Conservation (phyloP, 2,113 vertebrate genomes). For the Tauraco erythrolophus region DNA sequence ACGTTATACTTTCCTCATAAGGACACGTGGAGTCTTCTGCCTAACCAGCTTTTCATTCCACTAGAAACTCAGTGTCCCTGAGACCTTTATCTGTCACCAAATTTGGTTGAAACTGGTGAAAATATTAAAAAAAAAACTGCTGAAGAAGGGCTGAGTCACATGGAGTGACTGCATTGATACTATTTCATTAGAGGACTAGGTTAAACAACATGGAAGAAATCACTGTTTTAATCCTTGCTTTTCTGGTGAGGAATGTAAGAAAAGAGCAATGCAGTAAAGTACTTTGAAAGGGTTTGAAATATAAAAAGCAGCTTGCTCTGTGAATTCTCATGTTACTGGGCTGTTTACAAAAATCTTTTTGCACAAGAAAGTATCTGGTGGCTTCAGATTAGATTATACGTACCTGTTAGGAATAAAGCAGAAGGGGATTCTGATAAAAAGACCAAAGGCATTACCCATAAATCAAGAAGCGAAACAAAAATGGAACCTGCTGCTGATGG, state of each 20-base stretch:
- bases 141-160: neutral
- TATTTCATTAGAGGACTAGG: neutral
- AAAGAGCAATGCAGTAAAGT: neutral
- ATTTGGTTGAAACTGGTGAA: neutral
- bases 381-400: slow-evolving; percentile 51
- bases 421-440: slow-evolving; percentile 57
- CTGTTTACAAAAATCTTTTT: slow-evolving; percentile 38
- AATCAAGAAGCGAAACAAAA: slow-evolving; percentile 57
- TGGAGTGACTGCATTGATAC: neutral
- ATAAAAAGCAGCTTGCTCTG: neutral
- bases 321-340: neutral
- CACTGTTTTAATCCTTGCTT: neutral
- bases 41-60: neutral
- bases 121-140: neutral
- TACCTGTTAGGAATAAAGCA: slow-evolving; percentile 47
- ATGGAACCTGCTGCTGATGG: slow-evolving; percentile 60
- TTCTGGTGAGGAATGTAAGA: neutral
- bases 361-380: slow-evolving; percentile 7
- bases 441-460: slow-evolving; percentile 60
- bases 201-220: neutral
- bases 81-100: neutral
- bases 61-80: neutral
- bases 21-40: neutral
- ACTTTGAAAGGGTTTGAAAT: neutral
- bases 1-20: neutral